Conservation (phyloP, 2,888 invertebrate genomes). For the Flabesymbios commensalis region DNA sequence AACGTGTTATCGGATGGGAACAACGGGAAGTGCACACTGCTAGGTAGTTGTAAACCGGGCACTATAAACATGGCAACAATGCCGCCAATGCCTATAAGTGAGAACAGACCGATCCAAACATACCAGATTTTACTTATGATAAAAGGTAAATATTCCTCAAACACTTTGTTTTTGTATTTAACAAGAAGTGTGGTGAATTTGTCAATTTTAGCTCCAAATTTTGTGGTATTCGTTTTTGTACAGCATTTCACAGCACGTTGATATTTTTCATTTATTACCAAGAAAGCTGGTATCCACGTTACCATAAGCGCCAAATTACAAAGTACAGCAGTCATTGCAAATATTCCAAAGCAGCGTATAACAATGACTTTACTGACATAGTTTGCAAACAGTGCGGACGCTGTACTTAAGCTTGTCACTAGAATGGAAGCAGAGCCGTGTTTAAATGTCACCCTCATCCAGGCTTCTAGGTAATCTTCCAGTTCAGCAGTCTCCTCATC, state of each 20-base stretch:
- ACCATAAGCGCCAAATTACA: slow-evolving; percentile 90
- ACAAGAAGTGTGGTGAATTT: too few relatives aligned
- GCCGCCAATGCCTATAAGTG: slow-evolving; percentile 22
- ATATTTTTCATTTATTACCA: slow-evolving; percentile 76
- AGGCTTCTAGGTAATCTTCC: neutral
- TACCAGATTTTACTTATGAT: slow-evolving; percentile 61
- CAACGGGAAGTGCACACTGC: slow-evolving; percentile 66
- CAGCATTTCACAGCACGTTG: too few relatives aligned
- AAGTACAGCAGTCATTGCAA: slow-evolving; percentile 89
- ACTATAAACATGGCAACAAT: slow-evolving; percentile 28
- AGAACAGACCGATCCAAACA: slow-evolving; percentile 55
- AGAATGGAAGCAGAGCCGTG: slow-evolving; percentile 90
- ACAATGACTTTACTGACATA: slow-evolving; percentile 90
- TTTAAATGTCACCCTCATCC: slow-evolving; percentile 73
- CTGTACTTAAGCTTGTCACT: slow-evolving; percentile 91
- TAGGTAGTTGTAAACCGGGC: slow-evolving; percentile 61
- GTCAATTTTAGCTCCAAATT: too few relatives aligned
- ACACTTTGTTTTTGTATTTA: too few relatives aligned
- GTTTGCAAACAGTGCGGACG: slow-evolving; percentile 91
- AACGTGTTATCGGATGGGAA: slow-evolving; percentile 74
- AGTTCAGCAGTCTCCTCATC: too few relatives aligned
- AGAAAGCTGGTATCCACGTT: slow-evolving; percentile 87
- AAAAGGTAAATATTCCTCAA: slow-evolving; percentile 61
- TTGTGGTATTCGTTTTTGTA: too few relatives aligned
- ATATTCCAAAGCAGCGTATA: slow-evolving; percentile 73